phyloP scores from a whole-genome alignment of 1,140 invertebrate genomes.

The Diploscapter pachys region DNA sequence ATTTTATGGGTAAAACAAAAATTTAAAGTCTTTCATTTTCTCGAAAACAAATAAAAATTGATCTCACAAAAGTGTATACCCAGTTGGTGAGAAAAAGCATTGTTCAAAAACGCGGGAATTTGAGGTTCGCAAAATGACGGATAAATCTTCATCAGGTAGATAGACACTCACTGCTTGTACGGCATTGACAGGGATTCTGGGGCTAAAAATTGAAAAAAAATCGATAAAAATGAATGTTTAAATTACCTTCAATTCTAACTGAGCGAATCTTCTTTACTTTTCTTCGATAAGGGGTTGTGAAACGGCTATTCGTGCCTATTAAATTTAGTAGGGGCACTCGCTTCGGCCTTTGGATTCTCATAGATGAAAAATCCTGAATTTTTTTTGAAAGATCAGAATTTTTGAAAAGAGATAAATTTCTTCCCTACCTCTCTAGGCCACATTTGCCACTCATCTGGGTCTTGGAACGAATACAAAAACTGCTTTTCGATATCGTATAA shows the following conservation, averaged over 20 bases:
- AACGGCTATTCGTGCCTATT: conserved; percentile 12
- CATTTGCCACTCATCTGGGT: conserved; percentile 9
- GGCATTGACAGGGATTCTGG: neutral
- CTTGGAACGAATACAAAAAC: conserved; percentile 17
- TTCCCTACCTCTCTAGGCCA: neutral
- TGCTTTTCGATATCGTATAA: conserved; percentile 17
- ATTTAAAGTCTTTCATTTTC: no score
- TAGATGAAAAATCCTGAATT: no score
- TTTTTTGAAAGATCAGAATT: neutral
- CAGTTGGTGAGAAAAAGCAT: no score
- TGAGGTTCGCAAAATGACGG: no score
- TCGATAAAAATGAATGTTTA: neutral
- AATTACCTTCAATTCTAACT: neutral
- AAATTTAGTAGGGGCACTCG: conserved; percentile 7
- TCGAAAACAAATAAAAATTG: no score
- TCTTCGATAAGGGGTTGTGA: conserved; percentile 11
- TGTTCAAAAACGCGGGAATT: no score
- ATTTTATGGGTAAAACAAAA: no score
- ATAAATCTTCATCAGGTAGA: no score
- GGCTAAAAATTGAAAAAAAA: neutral
- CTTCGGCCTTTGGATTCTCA: conserved; percentile 10
- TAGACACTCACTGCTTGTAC: no score
- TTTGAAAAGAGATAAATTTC: neutral
- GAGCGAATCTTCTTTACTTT: conserved; percentile 18
- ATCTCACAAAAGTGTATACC: no score